Evolutionary conservation across 1,140 invertebrate genomes (phyloP).

Genomic region (Drosophila willistoni): DNA sequence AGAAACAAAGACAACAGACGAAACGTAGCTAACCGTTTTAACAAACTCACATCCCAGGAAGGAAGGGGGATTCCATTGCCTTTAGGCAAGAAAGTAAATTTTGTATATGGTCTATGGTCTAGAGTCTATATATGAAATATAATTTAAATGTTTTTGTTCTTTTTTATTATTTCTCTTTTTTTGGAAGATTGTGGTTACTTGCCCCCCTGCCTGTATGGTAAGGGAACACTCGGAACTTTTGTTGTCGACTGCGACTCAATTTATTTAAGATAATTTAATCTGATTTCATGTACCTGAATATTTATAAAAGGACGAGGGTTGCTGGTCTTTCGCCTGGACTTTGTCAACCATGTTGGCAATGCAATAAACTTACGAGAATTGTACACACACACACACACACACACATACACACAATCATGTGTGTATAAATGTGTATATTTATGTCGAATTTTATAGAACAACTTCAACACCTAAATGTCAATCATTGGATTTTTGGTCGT

Average conservation of each 20-base stretch:
- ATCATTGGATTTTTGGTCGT: slow-evolving; percentile 13
- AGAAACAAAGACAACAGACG: slow-evolving; percentile 18
- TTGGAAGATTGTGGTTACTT: slow-evolving; percentile 9
- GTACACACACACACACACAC: neutral
- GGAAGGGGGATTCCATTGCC: slow-evolving; percentile 37
- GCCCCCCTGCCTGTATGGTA: slow-evolving; percentile 19
- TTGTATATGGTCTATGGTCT: slow-evolving; percentile 17
- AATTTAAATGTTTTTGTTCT: slow-evolving; percentile 41
- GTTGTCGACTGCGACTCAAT: slow-evolving; percentile 63
- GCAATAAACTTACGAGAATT: neutral
- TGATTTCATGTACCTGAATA: slow-evolving; percentile 80
- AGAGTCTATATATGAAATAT: slow-evolving; percentile 16
- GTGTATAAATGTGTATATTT: neutral
- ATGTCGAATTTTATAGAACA: neutral
- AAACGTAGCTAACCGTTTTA: slow-evolving; percentile 52
- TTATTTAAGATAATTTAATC: slow-evolving; percentile 78
- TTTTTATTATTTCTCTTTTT: slow-evolving; percentile 29
- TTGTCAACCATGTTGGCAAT: neutral
- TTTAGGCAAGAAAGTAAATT: slow-evolving; percentile 58
- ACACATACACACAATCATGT: neutral
- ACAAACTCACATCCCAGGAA: slow-evolving; percentile 30
- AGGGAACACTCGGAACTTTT: slow-evolving; percentile 26
- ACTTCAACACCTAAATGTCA: slow-evolving; percentile 26
- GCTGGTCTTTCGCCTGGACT: slow-evolving; percentile 6
- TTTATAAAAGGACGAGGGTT: slow-evolving; percentile 46